Evolutionary conservation across 2,888 invertebrate species (phyloP), one percentile per base, ranked within the genome.

Genomic region (Agrilus mali): DNA sequence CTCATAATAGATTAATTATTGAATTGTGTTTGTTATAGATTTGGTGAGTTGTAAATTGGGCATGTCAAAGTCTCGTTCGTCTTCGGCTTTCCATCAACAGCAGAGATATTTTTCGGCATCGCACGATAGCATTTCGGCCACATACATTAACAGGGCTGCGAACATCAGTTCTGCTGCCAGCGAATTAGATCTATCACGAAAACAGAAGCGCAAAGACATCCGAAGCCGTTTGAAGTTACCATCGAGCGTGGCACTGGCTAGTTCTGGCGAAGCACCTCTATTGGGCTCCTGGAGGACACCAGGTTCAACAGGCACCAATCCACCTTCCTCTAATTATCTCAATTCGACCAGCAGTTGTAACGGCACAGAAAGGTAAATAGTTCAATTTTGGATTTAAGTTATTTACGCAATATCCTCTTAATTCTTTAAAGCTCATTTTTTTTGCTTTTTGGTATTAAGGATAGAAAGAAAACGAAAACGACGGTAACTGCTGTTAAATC

Each of bases 11-110:
- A n/a, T n/a, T n/a, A n/a, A n/a, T 27, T 37, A 36, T 43, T 34
- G 17, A 41, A 13, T 16, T 13, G 12, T 32, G n/a, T 46, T 20
- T 15, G 33, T 62, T 63, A 3, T 68, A 82, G 81, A 82, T 69
- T 73, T 88, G 66, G 82, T 86, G 68, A 82, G 83, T 65, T 83
- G 82, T 67, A 83, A 85, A 67, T 77, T 85, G 73, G 82, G 84
- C 59, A 77, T 80, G 71, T 63, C 65, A 57, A 65, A 61, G 53
- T 38, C 54, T 42, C 56, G 52, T 40, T 54, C 46, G 47, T 42
- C 53, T 43, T 45, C 51, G 45, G 42, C 39, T 43, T 47, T 49
- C 46, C 47, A 53, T 44, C 50, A 53, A 41, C 46, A 70, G 60
- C 77, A 78, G 71, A 75, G 76, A 61, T 80, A 78, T 68, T 78